Percentiles rank a stretch among this genome's conserved stretches.
These are phyloP conservation scores for Campoplex nolae DNA, from an alignment of 2,888 invertebrate species.

Conservation along the genomic window DNA sequence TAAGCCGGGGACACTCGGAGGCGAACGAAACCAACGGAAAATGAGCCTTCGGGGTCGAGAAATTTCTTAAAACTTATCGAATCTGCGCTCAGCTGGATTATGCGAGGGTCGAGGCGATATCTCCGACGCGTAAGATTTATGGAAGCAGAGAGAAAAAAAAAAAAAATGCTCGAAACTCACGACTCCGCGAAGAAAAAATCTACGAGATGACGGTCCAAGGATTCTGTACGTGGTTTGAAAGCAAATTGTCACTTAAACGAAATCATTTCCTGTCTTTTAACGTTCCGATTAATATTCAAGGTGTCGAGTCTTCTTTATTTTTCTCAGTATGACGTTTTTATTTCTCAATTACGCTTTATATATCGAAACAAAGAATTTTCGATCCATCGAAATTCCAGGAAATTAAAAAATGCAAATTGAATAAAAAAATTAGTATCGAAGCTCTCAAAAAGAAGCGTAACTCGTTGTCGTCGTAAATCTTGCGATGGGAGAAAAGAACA, in stretches of 20 bases:
- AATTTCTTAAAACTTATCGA: not conserved
- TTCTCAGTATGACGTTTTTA: not conserved
- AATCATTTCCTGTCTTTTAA: not conserved
- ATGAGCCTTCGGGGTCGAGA: not conserved
- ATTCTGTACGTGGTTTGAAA: slow-evolving; percentile 45
- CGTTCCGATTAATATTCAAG: not conserved
- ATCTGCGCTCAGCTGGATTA: not conserved
- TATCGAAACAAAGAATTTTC: not conserved
- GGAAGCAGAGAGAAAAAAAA: not conserved
- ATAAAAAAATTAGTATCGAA: not conserved
- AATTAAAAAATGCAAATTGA: not conserved
- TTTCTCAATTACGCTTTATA: not conserved
- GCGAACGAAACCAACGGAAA: not conserved
- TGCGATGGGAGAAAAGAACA: not conserved
- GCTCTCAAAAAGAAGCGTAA: not conserved
- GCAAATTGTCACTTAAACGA: slow-evolving; percentile 13
- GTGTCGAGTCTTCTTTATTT: not conserved
- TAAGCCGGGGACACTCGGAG: not conserved
- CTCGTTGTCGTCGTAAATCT: not conserved
- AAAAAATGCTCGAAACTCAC: not conserved
- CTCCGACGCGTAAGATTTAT: too few relatives aligned
- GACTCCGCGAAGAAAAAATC: not conserved
- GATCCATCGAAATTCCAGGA: not conserved
- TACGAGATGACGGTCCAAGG: not conserved
- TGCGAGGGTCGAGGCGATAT: too few relatives aligned